These are phyloP conservation scores for Strigamia maritima DNA, from an alignment of 2,888 invertebrate species.

Conservation along the genomic window DNA sequence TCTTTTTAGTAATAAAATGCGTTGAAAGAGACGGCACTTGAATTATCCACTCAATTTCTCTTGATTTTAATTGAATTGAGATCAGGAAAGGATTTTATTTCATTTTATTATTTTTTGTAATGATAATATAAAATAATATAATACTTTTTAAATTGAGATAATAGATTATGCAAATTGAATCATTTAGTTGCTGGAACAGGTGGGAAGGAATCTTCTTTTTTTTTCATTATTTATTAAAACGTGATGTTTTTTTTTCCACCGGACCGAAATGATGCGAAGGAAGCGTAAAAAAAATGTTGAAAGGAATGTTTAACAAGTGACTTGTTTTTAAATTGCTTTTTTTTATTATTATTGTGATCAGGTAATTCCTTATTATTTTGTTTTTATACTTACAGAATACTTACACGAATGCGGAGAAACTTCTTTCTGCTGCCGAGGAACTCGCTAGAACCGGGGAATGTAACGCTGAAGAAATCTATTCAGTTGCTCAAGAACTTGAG, in stretches of 20 bases:
- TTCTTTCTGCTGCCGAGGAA: slow-evolving; percentile 92
- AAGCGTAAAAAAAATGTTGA: slow-evolving; percentile 7
- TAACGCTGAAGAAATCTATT: slow-evolving; percentile 91
- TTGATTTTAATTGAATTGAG: not conserved
- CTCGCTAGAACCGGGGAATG: slow-evolving; percentile 93
- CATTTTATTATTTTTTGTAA: not conserved
- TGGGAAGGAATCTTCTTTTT: not conserved
- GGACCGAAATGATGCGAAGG: not conserved
- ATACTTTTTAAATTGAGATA: not conserved
- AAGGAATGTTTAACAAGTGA: not conserved
- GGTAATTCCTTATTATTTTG: not conserved
- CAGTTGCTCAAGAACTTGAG: slow-evolving; percentile 89
- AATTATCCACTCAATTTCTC: slow-evolving; percentile 1
- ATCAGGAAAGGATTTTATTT: not conserved
- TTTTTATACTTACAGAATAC: slow-evolving; percentile 69
- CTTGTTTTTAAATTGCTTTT: not conserved
- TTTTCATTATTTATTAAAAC: not conserved
- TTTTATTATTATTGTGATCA: not conserved
- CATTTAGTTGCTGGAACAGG: slow-evolving; percentile 14
- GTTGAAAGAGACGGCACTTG: not conserved
- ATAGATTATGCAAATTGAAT: not conserved
- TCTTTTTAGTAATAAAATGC: not conserved
- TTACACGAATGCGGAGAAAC: slow-evolving; percentile 95
- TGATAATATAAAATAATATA: not conserved
- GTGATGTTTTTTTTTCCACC: not conserved